These are phyloP conservation scores for Alcis repandata DNA, from an alignment of 2,888 invertebrate species.

Conservation along the genomic window DNA sequence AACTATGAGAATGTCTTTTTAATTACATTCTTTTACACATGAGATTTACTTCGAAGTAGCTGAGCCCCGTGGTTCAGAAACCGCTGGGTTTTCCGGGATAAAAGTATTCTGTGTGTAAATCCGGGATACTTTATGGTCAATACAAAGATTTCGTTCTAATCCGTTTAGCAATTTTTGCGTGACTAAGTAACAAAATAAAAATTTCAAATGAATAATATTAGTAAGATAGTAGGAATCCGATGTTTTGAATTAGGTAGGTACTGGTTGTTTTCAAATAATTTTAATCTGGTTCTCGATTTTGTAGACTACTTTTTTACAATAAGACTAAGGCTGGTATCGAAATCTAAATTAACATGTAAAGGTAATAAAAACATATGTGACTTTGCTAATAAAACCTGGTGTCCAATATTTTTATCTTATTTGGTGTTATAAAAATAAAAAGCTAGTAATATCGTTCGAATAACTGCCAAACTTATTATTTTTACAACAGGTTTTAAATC, in stretches of 20 bases:
- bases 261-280: no score
- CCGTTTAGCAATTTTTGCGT: no score
- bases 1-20: slow-evolving; percentile 51
- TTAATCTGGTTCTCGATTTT: background rate
- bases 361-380: no score
- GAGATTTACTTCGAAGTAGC: slow-evolving; percentile 27
- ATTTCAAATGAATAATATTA: no score
- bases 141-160: no score
- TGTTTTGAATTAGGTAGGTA: no score
- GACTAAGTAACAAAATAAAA: no score
- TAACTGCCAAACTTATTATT: slow-evolving; percentile 15
- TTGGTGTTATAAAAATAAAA: background rate
- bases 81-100: no score
- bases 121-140: no score
- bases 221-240: background rate
- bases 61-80: no score
- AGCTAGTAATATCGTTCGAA: background rate
- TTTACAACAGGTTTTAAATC: slow-evolving; percentile 39
- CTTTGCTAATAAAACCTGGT: background rate
- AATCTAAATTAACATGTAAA: background rate
- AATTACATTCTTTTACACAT: slow-evolving; percentile 42
- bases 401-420: background rate
- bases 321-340: background rate
- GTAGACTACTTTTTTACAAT: background rate
- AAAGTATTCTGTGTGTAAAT: no score